Base-by-base conservation (phyloP, 2,888 invertebrate species). In the Plagodis pulveraria region DNA sequence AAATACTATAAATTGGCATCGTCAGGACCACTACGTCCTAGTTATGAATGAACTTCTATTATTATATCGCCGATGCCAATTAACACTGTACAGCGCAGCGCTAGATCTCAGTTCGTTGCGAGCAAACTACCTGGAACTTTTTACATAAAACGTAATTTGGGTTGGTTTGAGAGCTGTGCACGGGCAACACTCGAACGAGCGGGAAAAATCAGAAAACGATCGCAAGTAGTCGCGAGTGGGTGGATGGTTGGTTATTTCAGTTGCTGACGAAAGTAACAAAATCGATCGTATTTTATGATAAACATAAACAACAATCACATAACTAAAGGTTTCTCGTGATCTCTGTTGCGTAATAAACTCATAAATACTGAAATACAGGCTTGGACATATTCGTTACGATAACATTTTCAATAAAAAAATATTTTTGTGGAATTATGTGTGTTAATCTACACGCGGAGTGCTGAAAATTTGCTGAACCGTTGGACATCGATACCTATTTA, bases 341-440 rank as follows among this genome's bases (percentile, higher is more conserved):
- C 5, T 43, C 8, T 22, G 11, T 49, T 44, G 34, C 33, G 33
- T 47, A 45, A 52, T 38, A 45, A 43, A n/a, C 35, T 44, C 2
- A 12, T 6, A 44, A 12, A 42, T 41, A n/a, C 7, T 33, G 36
- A n/a, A 6, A 42, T 7, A 38, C 41, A 11, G 5, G 12, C 54
- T 22, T 22, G 43, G 44, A 56, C 32, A 11, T 47, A 36, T 40
- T 41, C 32, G 41, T 22, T 11, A 43, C 0, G 6, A 35, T 46
- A 40, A 41, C 34, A 22, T 63, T 66, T 62, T 62, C 47, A 62
- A 73, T 73, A 69, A 59, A 71, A 63, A 75, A 73, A 72, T 67
- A 69, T 78, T 74, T 74, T 71, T 67, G 63, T 65, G 65, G 65
- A 79, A 83, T 79, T 71, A 86, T 86, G 86, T 77, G 75, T 80